These are phyloP conservation scores for Gryon sp. DNA, from an alignment of 1,140 invertebrate genomes.

Conservation along the genomic window DNA sequence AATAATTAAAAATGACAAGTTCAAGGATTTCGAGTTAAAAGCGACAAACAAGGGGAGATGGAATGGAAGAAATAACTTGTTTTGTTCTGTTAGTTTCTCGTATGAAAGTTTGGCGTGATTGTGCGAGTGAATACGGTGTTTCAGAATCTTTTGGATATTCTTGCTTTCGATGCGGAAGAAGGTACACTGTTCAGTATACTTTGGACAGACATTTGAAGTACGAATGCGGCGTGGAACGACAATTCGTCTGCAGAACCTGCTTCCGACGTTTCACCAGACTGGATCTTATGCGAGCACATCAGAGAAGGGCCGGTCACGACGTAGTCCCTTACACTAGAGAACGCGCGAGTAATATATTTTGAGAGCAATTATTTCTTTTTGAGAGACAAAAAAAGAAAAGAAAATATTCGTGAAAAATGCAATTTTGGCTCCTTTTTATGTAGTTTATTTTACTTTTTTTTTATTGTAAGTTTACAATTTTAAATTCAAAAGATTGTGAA, in stretches of 20 bases:
- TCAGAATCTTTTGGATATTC: constrained; percentile 70
- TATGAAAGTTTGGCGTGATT: constrained; percentile 55
- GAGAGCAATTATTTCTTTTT: constrained; percentile 50
- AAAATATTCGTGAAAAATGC: too few species aligned
- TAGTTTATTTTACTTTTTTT: not conserved
- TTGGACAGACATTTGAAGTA: constrained; percentile 75
- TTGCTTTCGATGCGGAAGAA: constrained; percentile 75
- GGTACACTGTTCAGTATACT: constrained; percentile 75
- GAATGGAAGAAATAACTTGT: not conserved
- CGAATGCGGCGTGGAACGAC: constrained; percentile 74
- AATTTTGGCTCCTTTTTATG: too few species aligned
- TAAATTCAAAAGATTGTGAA: too few species aligned
- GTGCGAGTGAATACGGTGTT: constrained; percentile 65
- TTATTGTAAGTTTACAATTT: not conserved
- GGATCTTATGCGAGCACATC: constrained; percentile 69
- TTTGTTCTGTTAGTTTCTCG: constrained; percentile 12
- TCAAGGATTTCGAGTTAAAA: not conserved
- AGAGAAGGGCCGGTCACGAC: constrained; percentile 67
- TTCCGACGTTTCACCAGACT: constrained; percentile 67
- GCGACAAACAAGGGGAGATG: not conserved
- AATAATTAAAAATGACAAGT: too few species aligned
- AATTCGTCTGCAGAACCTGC: constrained; percentile 73
- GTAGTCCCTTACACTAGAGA: constrained; percentile 63
- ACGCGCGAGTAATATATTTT: constrained; percentile 51
- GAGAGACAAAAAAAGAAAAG: not conserved